A percentile compares a stretch with the other conserved stretches of the same genome.
These are phyloP conservation scores for Candidula unifasciata DNA, from an alignment of 2,888 invertebrate genomes.

Conservation along the genomic window DNA sequence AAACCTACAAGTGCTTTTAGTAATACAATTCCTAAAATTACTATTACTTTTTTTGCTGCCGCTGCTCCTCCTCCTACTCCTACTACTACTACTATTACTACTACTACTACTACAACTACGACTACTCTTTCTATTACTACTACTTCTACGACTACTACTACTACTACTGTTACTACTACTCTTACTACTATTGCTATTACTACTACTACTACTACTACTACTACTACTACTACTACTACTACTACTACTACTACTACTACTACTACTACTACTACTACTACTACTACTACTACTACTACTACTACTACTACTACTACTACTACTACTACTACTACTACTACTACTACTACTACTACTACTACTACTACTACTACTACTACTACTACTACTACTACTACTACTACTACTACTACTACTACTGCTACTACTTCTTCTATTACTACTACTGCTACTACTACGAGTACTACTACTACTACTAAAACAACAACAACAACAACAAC, in stretches of 20 bases:
- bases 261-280: slow-evolving; percentile 43
- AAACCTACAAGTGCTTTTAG: neutral
- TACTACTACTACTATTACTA: slow-evolving; percentile 17
- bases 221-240: slow-evolving; percentile 54
- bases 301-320: slow-evolving; percentile 42
- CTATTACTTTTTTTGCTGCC: neutral
- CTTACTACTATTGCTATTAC: slow-evolving; percentile 37
- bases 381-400: neutral
- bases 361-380: slow-evolving; percentile 23
- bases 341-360: slow-evolving; percentile 11
- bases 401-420: slow-evolving; percentile 30
- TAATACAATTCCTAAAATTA: neutral
- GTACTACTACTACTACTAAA: slow-evolving; percentile 2
- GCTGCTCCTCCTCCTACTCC: slow-evolving; percentile 16
- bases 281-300: slow-evolving; percentile 46
- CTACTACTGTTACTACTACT: slow-evolving; percentile 35
- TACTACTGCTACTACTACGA: slow-evolving; percentile 9
- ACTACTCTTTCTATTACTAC: slow-evolving; percentile 16
- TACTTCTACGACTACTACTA: slow-evolving; percentile 33
- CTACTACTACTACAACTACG: slow-evolving; percentile 21
- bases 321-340: slow-evolving; percentile 35
- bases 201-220: slow-evolving; percentile 53
- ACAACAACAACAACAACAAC: slow-evolving; percentile 49
- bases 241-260: slow-evolving; percentile 50
- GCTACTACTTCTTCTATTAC: slow-evolving; percentile 23